phyloP scores from a whole-genome alignment of 2,888 invertebrate species.

The Bombylius discolor region DNA sequence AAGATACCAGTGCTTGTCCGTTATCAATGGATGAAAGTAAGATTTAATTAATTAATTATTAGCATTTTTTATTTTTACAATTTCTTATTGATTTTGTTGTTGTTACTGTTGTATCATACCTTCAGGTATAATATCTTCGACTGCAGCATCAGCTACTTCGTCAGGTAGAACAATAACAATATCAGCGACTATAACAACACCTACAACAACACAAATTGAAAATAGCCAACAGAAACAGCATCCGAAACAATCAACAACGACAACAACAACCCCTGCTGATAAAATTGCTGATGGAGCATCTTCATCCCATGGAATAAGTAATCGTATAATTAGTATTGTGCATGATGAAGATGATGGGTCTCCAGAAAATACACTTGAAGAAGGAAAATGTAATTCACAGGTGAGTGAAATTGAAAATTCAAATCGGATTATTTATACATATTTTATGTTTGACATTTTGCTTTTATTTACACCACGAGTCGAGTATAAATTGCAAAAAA shows the following conservation, averaged over 20 bases:
- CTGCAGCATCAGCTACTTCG: too few relatives aligned
- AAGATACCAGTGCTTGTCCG: background rate
- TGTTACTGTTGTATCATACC: too few relatives aligned
- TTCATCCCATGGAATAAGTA: conserved; percentile 4
- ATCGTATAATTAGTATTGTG: conserved; percentile 7
- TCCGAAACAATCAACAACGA: too few relatives aligned
- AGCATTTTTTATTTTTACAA: too few relatives aligned
- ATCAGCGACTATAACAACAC: conserved; percentile 1
- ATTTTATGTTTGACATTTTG: too few relatives aligned
- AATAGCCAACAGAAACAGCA: conserved; percentile 1
- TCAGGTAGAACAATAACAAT: conserved; percentile 6
- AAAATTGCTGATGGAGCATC: conserved; percentile 7
- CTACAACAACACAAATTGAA: background rate
- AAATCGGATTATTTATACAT: too few relatives aligned
- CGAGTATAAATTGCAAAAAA: too few relatives aligned
- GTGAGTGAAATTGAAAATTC: conserved; percentile 10
- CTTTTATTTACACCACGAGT: too few relatives aligned
- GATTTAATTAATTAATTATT: too few relatives aligned
- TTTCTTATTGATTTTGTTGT: too few relatives aligned
- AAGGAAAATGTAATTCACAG: conserved; percentile 22
- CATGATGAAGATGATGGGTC: conserved; percentile 19
- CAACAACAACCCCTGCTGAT: background rate
- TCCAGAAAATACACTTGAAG: conserved; percentile 19
- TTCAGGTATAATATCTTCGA: too few relatives aligned
- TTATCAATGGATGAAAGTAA: background rate